Evolutionary conservation across 2,888 invertebrate genomes (phyloP).

Genomic region (Vannuccia rotundouncinata): DNA sequence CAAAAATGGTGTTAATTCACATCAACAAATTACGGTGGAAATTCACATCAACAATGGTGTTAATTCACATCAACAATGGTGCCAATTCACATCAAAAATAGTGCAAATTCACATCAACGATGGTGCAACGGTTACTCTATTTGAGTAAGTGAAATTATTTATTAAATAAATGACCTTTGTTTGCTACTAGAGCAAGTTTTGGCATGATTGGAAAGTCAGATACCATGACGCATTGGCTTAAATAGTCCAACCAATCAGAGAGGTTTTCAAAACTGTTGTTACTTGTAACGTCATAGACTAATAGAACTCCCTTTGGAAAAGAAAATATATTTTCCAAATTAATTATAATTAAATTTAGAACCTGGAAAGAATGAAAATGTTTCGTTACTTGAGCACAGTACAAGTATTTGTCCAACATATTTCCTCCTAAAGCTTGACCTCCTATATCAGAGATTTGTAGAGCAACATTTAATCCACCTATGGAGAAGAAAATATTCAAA

Average conservation of each 20-base stretch:
- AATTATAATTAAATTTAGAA: too few species aligned
- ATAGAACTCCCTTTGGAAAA: slow-evolving; percentile 70
- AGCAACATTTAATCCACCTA: slow-evolving; percentile 61
- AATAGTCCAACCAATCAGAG: slow-evolving; percentile 64
- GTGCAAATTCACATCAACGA: too few species aligned
- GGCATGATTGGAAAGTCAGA: slow-evolving; percentile 51
- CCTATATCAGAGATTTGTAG: slow-evolving; percentile 77
- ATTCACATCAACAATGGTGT: too few species aligned
- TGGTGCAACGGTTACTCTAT: too few species aligned
- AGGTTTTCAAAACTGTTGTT: slow-evolving; percentile 71
- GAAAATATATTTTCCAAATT: too few species aligned
- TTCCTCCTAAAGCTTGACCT: slow-evolving; percentile 68
- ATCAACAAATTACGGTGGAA: too few species aligned
- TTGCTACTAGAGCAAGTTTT: slow-evolving; percentile 59
- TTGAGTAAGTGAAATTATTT: too few species aligned
- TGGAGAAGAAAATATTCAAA: slow-evolving; percentile 40
- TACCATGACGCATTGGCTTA: slow-evolving; percentile 43
- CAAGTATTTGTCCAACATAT: slow-evolving; percentile 67
- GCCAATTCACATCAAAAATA: too few species aligned
- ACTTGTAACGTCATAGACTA: slow-evolving; percentile 78
- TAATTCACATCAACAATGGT: too few species aligned
- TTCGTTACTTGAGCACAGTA: slow-evolving; percentile 59
- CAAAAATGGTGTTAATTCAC: too few species aligned
- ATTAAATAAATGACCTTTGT: slow-evolving; percentile 52
- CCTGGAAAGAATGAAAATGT: too few species aligned